A percentile compares a stretch with the other conserved stretches of the same genome.
These are phyloP conservation scores for Falco berigora DNA, from an alignment of 2,797 vertebrate species.

Conservation along the genomic window DNA sequence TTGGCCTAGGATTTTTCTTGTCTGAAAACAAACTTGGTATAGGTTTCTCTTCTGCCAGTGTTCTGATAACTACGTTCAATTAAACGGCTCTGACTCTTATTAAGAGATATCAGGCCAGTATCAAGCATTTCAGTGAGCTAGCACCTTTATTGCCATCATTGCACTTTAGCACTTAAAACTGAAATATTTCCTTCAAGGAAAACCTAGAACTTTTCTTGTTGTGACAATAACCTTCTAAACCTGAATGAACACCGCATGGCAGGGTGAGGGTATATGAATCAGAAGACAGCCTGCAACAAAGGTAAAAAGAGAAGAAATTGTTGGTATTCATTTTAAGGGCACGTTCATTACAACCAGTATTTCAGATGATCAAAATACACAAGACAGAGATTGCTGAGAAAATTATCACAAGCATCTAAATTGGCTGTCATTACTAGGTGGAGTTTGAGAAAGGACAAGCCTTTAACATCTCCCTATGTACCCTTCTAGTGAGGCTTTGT, in stretches of 20 bases:
- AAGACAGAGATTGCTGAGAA: neutral
- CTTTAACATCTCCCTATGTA: neutral
- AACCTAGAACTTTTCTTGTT: neutral
- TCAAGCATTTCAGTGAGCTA: neutral
- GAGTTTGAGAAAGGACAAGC: neutral
- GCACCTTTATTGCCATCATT: neutral
- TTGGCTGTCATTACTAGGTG: conserved; percentile 3
- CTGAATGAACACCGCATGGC: neutral
- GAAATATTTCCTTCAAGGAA: neutral
- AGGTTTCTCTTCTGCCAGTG: neutral
- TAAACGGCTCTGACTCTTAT: neutral
- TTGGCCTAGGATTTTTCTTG: neutral
- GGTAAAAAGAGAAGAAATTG: neutral
- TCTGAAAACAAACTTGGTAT: neutral
- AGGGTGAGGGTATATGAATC: neutral
- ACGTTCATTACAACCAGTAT: neutral
- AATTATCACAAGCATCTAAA: conserved; percentile 34
- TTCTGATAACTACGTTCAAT: neutral
- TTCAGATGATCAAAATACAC: conserved; percentile 48
- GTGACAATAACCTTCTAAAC: neutral
- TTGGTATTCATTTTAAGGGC: neutral
- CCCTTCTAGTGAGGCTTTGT: neutral
- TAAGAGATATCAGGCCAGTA: neutral
- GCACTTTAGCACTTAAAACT: neutral
- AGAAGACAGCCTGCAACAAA: neutral